phyloP scores from a whole-genome alignment of 1,140 invertebrate species.

The Drosophila punjabiensis region DNA sequence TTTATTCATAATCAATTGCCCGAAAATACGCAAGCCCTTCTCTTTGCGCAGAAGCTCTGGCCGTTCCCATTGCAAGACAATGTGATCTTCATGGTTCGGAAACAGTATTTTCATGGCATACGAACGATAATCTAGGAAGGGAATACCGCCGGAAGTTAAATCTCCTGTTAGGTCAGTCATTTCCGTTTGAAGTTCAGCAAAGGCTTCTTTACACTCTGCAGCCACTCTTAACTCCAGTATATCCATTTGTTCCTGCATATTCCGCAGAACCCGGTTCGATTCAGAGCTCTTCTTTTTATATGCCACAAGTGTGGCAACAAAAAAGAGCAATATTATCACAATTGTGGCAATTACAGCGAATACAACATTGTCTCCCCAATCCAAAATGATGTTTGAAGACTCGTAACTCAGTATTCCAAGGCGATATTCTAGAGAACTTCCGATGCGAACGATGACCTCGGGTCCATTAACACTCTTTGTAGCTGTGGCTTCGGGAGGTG shows the following conservation, averaged over 20 bases:
- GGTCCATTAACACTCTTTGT: conserved; percentile 86
- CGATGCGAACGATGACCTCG: conserved; percentile 93
- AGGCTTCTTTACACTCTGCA: conserved; percentile 99
- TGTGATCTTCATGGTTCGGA: conserved; percentile 97
- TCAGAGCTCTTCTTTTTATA: conserved; percentile 98
- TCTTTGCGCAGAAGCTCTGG: conserved; percentile 96
- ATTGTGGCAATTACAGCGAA: conserved; percentile 92
- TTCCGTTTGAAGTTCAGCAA: conserved; percentile 99
- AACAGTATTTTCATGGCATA: conserved; percentile 99
- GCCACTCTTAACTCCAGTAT: conserved; percentile 98
- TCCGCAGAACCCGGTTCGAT: conserved; percentile 97
- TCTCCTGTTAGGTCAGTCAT: conserved; percentile 99
- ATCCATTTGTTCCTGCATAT: conserved; percentile 99
- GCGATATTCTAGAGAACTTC: conserved; percentile 92
- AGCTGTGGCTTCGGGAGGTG: conserved; percentile 88
- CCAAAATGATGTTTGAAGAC: conserved; percentile 91
- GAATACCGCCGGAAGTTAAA: conserved; percentile 96
- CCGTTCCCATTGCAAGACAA: conserved; percentile 96
- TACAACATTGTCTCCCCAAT: conserved; percentile 92
- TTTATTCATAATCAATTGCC: conserved; percentile 98
- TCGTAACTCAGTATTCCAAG: conserved; percentile 97
- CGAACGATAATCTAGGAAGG: conserved; percentile 98
- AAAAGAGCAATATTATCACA: conserved; percentile 91
- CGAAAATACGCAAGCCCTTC: conserved; percentile 97
- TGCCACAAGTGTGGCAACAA: conserved; percentile 96